These are phyloP conservation scores for Poecile atricapillus DNA, from an alignment of 2,113 vertebrate species.

Conservation along the genomic window DNA sequence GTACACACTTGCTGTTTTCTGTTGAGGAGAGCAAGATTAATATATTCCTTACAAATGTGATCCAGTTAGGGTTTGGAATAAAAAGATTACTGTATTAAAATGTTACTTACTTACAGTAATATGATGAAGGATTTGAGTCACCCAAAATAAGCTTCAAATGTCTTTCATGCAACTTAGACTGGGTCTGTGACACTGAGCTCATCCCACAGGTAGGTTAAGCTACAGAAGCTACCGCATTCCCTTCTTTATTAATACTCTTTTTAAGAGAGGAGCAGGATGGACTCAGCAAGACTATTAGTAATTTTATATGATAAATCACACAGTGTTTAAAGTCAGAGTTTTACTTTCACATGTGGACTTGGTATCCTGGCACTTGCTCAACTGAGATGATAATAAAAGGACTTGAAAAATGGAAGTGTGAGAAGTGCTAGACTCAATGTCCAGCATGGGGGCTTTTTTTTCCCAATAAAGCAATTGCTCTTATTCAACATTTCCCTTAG, in stretches of 20 bases:
- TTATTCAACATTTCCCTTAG: background rate
- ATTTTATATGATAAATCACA: background rate
- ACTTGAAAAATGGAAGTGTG: background rate
- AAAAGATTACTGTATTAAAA: background rate
- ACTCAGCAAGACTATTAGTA: background rate
- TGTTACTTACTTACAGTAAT: background rate
- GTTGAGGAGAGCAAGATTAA: background rate
- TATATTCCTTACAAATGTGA: background rate
- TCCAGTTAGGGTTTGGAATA: background rate
- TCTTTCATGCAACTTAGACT: background rate
- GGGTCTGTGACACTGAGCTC: fast-evolving
- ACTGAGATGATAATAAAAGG: background rate
- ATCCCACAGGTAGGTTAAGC: background rate
- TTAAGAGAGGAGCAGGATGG: background rate
- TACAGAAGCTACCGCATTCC: background rate
- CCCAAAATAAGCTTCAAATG: background rate
- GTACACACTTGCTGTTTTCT: background rate
- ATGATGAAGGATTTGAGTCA: background rate
- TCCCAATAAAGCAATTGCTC: background rate
- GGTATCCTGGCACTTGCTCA: background rate
- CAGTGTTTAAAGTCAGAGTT: background rate
- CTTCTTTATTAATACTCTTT: background rate
- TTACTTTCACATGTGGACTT: background rate
- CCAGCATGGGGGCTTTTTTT: background rate
- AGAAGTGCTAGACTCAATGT: background rate